These are phyloP conservation scores for Diachrysia chrysitis DNA, from an alignment of 2,888 invertebrate species.

Conservation along the genomic window DNA sequence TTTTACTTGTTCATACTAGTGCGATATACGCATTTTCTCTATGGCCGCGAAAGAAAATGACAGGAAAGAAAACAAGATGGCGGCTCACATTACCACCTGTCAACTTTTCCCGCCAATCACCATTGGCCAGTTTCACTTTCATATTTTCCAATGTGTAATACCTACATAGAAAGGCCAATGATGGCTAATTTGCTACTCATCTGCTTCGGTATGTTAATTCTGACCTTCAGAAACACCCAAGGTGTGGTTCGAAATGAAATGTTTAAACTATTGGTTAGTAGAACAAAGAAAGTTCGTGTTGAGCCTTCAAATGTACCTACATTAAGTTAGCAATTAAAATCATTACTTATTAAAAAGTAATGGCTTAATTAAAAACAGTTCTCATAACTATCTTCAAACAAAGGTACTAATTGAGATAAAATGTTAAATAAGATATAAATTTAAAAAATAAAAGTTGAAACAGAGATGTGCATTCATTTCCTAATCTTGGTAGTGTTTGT, in stretches of 20 bases:
- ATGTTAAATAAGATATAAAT: constrained; percentile 14
- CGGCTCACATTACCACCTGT: constrained; percentile 66
- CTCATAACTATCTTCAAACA: constrained; percentile 15
- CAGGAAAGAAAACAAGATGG: constrained; percentile 79
- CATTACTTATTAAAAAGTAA: constrained; percentile 17
- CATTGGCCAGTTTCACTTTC: constrained; percentile 80
- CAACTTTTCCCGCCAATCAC: constrained; percentile 80
- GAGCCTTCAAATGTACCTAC: not conserved
- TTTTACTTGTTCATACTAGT: too few species aligned
- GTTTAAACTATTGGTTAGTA: constrained; percentile 60
- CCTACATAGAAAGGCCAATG: constrained; percentile 60
- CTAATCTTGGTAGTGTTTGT: too few species aligned
- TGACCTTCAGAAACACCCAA: constrained; percentile 58
- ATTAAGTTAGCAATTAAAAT: not conserved
- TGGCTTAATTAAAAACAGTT: constrained; percentile 28
- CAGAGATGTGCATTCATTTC: not conserved
- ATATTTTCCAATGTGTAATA: constrained; percentile 68
- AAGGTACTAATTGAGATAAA: constrained; percentile 5
- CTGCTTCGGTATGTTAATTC: constrained; percentile 65
- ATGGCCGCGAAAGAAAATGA: constrained; percentile 55
- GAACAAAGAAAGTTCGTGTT: constrained; percentile 64
- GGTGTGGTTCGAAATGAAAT: constrained; percentile 66
- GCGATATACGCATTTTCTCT: too few species aligned
- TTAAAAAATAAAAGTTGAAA: not conserved
- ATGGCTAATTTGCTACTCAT: constrained; percentile 56